Evolutionary conservation across 1,140 invertebrate species (phyloP), one percentile per base, ranked within the genome.

Genomic region (Pachypeltis micranthus): DNA sequence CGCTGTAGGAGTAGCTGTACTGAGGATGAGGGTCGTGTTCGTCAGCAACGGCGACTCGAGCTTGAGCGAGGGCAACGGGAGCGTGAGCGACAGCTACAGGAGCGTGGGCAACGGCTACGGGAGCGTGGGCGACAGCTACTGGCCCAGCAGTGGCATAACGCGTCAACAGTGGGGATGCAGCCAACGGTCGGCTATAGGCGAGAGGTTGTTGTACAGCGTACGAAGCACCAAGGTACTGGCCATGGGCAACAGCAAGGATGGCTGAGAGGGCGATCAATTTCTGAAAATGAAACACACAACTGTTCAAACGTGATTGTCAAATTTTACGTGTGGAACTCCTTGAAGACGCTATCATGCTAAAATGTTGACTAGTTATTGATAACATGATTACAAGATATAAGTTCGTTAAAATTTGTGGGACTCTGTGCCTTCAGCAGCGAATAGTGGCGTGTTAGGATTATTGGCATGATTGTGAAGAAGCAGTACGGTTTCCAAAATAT

Each of bases 1-100:
- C 77, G 1, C 75, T 76, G 57, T 78, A 78, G 63, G 77, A 77
- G 70, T 77, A 78, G 0, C 73, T 76, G 68, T 78, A 78, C 57
- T 77, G 77, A 0, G 77, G 77, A 61, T 76, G 76, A 1, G 77
- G 56, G 34, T 60, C 56, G 25, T 61, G 44, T 23, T 34, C 21
- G 24, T 56, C 56, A 25, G 29, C 16, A n/a, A 16, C 27, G 44
- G 61, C 61, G 44, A 21, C 61, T 2, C 12, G 26, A 28, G 4
- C 44, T n/a, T n/a, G n/a, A n/a, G 25, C 26, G 57, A 25, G 16
- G 14, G 56, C 10, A 27, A 57, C 63, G 10, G 57, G 26, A 21
- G 57, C 56, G 27, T 27, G 21, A 44, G 59, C 63, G 44, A 62
- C 44, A 14, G 27, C 57, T 3, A 27, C 56, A 23, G 61, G 26